phyloP scores from a whole-genome alignment of 2,888 invertebrate genomes.

The Stenodera caucasica region DNA sequence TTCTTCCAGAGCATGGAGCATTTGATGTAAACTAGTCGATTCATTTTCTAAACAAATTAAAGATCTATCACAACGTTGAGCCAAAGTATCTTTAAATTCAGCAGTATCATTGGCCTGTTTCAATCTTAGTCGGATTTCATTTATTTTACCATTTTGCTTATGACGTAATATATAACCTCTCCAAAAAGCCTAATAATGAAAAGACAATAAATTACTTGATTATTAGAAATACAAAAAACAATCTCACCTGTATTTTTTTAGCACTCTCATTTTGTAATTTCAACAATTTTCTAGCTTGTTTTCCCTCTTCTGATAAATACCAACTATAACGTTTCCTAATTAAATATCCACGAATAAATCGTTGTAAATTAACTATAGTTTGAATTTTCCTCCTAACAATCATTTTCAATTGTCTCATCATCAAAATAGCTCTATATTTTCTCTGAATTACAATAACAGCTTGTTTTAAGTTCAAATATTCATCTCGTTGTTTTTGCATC shows the following conservation, averaged over 20 bases:
- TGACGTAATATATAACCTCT: constrained; percentile 51
- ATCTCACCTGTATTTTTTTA: constrained; percentile 64
- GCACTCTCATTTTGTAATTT: constrained; percentile 59
- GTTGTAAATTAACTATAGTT: constrained; percentile 56
- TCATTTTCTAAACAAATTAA: constrained; percentile 41
- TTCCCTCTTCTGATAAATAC: constrained; percentile 39
- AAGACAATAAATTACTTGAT: constrained; percentile 4
- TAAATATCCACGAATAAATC: constrained; percentile 37
- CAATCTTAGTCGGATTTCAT: constrained; percentile 45
- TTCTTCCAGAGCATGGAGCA: constrained; percentile 52
- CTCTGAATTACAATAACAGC: constrained; percentile 51
- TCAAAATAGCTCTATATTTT: constrained; percentile 48
- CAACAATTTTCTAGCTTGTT: constrained; percentile 53
- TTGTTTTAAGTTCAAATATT: constrained; percentile 50
- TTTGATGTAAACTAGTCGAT: constrained; percentile 42
- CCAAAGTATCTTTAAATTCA: constrained; percentile 49
- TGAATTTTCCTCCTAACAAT: constrained; percentile 48
- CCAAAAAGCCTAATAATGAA: constrained; percentile 50
- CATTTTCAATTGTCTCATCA: constrained; percentile 1
- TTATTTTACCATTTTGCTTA: constrained; percentile 37
- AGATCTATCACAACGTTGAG: constrained; percentile 45
- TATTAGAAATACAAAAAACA: background rate
- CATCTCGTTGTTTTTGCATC: constrained; percentile 40
- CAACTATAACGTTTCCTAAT: constrained; percentile 39
- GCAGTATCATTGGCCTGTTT: constrained; percentile 43